Percentiles rank a stretch among this genome's conserved stretches.
These are phyloP conservation scores for Cacajao melanocephalus DNA, from an alignment of 2,797 vertebrate species.

Conservation along the genomic window DNA sequence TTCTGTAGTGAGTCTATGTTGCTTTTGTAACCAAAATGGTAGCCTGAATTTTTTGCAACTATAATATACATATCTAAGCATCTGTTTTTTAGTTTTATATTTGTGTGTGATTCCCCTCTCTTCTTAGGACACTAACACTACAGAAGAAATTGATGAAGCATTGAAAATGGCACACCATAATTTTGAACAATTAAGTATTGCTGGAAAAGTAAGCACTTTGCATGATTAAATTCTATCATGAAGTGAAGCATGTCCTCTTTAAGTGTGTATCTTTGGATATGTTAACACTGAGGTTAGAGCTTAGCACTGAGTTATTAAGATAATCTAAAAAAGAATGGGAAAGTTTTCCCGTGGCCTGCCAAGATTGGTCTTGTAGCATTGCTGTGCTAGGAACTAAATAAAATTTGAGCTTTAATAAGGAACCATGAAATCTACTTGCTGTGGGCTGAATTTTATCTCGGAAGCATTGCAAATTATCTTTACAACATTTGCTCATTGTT, in stretches of 20 bases:
- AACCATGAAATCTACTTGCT: background rate
- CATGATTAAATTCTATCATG: constrained; percentile 34
- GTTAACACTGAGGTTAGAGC: background rate
- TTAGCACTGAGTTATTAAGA: constrained; percentile 17
- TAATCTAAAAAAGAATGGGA: constrained; percentile 27
- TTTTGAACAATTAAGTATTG: constrained; percentile 75
- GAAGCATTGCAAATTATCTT: background rate
- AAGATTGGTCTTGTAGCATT: background rate
- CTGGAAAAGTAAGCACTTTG: constrained; percentile 79
- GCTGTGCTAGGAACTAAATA: background rate
- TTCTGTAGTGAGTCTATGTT: constrained; percentile 22
- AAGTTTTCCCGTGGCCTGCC: background rate
- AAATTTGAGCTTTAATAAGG: background rate
- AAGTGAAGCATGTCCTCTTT: background rate
- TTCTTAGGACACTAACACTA: constrained; percentile 75
- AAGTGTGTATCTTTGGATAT: background rate
- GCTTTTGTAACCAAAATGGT: constrained; percentile 33
- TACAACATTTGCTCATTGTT: background rate
- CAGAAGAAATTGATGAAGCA: constrained; percentile 81
- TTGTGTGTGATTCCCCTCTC: constrained; percentile 41
- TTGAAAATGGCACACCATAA: constrained; percentile 77
- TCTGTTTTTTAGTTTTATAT: constrained; percentile 54
- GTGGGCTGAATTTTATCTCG: constrained; percentile 30
- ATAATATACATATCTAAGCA: background rate
- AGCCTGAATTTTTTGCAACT: constrained; percentile 42